These are phyloP conservation scores for Cephonodes hylas DNA, from an alignment of 2,888 invertebrate genomes.

Conservation along the genomic window DNA sequence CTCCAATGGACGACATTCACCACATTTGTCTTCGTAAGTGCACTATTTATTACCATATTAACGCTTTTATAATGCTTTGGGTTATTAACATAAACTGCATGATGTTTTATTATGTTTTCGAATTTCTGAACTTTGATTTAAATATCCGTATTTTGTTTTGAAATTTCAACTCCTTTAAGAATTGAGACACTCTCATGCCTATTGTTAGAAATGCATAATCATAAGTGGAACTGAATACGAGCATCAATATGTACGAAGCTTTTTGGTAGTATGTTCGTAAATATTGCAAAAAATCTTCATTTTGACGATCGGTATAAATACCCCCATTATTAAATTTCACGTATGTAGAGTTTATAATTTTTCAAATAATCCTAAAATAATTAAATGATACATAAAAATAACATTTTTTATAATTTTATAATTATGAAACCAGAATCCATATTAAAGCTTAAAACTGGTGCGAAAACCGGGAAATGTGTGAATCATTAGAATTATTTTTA, in stretches of 20 bases:
- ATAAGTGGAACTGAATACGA: too few species aligned
- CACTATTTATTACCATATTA: background rate
- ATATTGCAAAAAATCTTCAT: too few species aligned
- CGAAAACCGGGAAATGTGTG: background rate
- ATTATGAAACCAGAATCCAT: background rate
- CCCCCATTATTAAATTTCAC: too few species aligned
- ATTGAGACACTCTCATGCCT: too few species aligned
- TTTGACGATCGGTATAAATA: too few species aligned
- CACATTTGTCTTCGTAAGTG: constrained; percentile 7
- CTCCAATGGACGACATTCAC: constrained; percentile 19
- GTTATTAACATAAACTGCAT: background rate
- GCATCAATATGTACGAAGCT: background rate
- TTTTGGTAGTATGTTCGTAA: too few species aligned
- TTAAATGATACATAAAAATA: background rate
- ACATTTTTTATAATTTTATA: background rate
- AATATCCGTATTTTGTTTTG: too few species aligned
- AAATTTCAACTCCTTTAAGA: too few species aligned
- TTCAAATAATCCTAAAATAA: background rate
- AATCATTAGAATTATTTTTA: constrained; percentile 26
- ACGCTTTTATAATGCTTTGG: background rate
- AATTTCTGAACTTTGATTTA: too few species aligned
- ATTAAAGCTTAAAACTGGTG: background rate
- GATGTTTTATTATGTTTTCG: background rate
- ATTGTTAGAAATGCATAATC: background rate
- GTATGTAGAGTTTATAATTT: too few species aligned